These are phyloP conservation scores for Clarias pachynema DNA, from an alignment of 2,797 vertebrate genomes.

Conservation along the genomic window DNA sequence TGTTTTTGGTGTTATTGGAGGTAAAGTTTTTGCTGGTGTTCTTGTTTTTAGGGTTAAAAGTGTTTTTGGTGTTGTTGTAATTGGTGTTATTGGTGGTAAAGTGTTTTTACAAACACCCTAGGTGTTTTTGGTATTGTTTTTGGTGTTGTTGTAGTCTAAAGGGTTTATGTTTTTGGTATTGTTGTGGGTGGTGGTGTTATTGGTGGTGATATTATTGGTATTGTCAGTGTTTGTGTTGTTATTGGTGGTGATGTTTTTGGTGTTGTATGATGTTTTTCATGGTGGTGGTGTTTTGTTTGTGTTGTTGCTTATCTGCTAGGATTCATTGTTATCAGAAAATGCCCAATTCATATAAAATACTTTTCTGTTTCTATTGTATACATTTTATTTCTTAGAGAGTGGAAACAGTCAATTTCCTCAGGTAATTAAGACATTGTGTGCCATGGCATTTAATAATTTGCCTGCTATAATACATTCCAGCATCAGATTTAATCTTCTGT, in stretches of 20 bases:
- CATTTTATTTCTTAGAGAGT: neutral
- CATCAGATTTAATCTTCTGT: neutral
- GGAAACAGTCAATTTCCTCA: neutral
- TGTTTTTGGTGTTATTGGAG: neutral
- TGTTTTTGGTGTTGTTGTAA: neutral
- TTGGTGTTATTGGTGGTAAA: neutral
- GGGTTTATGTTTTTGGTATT: neutral
- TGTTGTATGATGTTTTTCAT: neutral
- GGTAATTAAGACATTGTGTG: neutral
- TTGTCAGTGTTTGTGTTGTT: neutral
- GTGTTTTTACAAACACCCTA: neutral
- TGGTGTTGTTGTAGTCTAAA: neutral
- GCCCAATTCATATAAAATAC: neutral
- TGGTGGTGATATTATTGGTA: neutral
- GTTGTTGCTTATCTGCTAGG: neutral
- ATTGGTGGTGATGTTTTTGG: neutral
- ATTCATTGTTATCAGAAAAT: neutral
- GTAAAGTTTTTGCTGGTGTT: neutral
- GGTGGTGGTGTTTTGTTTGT: neutral
- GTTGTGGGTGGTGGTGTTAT: neutral
- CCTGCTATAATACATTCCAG: neutral
- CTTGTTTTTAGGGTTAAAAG: neutral
- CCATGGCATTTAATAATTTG: conserved; percentile 19
- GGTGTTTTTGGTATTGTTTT: neutral
- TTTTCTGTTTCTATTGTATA: neutral